phyloP scores from a whole-genome alignment of 2,888 invertebrate species.

The Ormyrus labotus region DNA sequence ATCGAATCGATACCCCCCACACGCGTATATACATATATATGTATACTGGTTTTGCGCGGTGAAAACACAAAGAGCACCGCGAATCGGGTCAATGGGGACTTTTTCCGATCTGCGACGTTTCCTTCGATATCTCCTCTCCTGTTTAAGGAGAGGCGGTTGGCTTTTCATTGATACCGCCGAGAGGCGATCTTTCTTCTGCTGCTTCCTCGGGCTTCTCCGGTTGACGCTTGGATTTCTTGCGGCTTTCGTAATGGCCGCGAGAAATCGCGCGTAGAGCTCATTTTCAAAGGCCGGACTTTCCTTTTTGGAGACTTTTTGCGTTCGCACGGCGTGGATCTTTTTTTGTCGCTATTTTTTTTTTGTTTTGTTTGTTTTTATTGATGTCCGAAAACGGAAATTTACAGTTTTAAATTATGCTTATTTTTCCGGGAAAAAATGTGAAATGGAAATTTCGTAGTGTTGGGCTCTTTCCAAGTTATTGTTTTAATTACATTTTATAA shows the following conservation, averaged over 20 bases:
- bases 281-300: neutral
- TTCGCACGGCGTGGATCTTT: too few relatives aligned
- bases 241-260: neutral
- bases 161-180: slow-evolving; percentile 16
- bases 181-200: neutral
- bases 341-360: neutral
- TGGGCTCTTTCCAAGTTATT: too few relatives aligned
- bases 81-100: too few relatives aligned
- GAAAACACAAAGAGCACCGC: too few relatives aligned
- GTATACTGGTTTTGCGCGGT: too few relatives aligned
- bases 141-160: neutral
- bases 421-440: too few relatives aligned
- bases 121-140: slow-evolving; percentile 3
- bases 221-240: slow-evolving; percentile 6
- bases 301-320: neutral
- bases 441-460: too few relatives aligned
- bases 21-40: neutral
- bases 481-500: too few relatives aligned
- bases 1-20: slow-evolving; percentile 27
- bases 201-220: neutral
- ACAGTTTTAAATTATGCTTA: too few relatives aligned
- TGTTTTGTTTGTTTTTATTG: neutral
- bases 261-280: slow-evolving; percentile 15
- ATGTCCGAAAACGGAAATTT: too few relatives aligned
- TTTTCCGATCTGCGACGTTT: neutral